phyloP scores from a whole-genome alignment of 2,797 vertebrate genomes.

The Balearica regulorum region DNA sequence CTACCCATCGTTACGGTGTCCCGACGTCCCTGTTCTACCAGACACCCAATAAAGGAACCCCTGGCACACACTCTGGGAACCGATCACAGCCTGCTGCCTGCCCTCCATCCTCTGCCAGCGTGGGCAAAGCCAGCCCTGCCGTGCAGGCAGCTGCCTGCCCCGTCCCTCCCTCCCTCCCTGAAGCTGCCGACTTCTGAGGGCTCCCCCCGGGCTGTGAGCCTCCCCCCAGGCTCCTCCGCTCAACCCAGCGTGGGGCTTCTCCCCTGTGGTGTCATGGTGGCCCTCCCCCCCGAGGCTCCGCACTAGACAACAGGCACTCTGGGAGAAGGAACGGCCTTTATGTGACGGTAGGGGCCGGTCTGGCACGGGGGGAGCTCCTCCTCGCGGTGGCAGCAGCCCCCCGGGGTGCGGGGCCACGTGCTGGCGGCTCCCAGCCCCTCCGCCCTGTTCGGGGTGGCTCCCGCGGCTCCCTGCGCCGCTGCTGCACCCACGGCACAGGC shows the following conservation, averaged over 20 bases:
- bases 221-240: neutral
- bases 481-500: rapidly evolving
- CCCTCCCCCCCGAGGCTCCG: rapidly evolving
- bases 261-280: neutral
- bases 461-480: rapidly evolving
- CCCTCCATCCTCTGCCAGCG: neutral
- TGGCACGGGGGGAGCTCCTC: rapidly evolving
- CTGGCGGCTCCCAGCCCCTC: too few relatives aligned
- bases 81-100: rapidly evolving
- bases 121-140: rapidly evolving
- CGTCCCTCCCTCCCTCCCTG: neutral
- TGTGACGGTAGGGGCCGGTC: neutral
- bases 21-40: neutral
- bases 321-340: neutral
- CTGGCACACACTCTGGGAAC: rapidly evolving
- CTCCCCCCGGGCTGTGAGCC: neutral
- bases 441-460: rapidly evolving
- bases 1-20: rapidly evolving
- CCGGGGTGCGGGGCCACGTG: rapidly evolving
- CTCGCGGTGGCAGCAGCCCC: rapidly evolving
- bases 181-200: neutral
- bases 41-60: neutral
- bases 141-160: neutral
- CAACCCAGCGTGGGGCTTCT: rapidly evolving
- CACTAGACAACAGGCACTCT: neutral